Evolutionary conservation across 2,888 invertebrate species (phyloP), one percentile per base, ranked within the genome.

Genomic region (Blomia tropicalis): DNA sequence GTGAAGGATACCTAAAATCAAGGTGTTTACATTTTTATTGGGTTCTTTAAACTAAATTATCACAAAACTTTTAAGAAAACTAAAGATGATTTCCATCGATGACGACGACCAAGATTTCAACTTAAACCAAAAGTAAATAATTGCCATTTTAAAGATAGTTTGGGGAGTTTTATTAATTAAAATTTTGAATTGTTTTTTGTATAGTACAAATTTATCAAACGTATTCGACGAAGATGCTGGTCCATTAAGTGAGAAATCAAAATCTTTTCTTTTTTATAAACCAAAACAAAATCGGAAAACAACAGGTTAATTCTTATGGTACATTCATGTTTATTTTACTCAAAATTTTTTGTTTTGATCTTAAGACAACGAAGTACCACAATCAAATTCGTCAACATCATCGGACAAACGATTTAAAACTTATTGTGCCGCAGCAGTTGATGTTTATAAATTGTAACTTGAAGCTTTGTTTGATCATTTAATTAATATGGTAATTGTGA

Each of bases 281-380:
- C 47, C 47, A 25, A 47, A 47, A 47, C 47, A 47, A 47, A 47
- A 47, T 25, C 14, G 19, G 19, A 47, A 47, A 47, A 36, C 7
- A 17, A 2, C 2, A 2, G 47, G 22, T 19, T 17, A 11, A 25
- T 4, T 47, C 4, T 36, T 36, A 17, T 36, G 36, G 36, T 7
- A 36, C 17, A 11, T 36, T 36, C 17, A 36, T 36, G 36, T 36
- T 7, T 11, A 36, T 36, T 36, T 36, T 36, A 11, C 7, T 11
- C 7, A 36, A 7, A 11, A 17, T 36, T 36, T 36, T 36, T 36
- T 36, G 17, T 36, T 36, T 36, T 36, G 36, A 36, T 11, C 36
- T 36, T 36, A 17, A 36, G 17, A 47, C 22, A n/a, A 2, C 47
- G 25, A 19, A 47, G 5, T 14, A 19, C 47, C 11, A 36, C 7